Evolutionary conservation across 2,797 vertebrate species (phyloP).

Genomic region (Agapornis canus): DNA sequence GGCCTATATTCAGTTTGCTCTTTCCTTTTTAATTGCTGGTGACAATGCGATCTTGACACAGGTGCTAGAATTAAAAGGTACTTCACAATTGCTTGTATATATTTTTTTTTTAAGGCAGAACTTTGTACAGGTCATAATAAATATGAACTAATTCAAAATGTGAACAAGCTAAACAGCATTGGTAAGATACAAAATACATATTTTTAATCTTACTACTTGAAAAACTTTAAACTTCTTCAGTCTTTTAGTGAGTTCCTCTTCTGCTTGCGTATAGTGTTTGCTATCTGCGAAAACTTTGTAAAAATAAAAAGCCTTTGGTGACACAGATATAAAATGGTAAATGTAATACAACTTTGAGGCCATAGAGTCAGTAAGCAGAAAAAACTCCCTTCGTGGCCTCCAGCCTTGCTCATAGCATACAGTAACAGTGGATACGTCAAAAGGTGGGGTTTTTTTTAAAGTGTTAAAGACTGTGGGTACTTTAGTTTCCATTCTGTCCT

Average conservation of each 20-base stretch:
- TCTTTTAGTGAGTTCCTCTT: neutral
- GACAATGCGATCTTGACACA: constrained; percentile 84
- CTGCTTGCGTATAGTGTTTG: neutral
- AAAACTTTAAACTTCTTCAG: neutral
- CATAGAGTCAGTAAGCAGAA: neutral
- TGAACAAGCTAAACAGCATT: neutral
- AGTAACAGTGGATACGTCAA: neutral
- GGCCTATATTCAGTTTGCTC: constrained; percentile 90
- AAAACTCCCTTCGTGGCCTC: neutral
- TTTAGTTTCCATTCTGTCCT: neutral
- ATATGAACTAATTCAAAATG: neutral
- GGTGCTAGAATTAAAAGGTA: constrained; percentile 93
- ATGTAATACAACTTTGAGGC: neutral
- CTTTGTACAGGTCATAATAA: neutral
- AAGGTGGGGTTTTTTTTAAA: neutral
- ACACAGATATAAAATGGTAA: neutral
- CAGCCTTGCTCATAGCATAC: neutral
- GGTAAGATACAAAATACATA: neutral
- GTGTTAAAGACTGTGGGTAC: neutral
- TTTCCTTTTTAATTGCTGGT: constrained; percentile 92
- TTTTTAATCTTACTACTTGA: neutral
- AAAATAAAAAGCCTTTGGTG: neutral
- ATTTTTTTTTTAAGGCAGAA: neutral
- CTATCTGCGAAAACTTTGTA: neutral
- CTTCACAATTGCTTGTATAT: neutral